A percentile compares a stretch with the other conserved stretches of the same genome.
phyloP scores from a whole-genome alignment of 2,888 invertebrate genomes.

The Yponomeuta cagnagella region DNA sequence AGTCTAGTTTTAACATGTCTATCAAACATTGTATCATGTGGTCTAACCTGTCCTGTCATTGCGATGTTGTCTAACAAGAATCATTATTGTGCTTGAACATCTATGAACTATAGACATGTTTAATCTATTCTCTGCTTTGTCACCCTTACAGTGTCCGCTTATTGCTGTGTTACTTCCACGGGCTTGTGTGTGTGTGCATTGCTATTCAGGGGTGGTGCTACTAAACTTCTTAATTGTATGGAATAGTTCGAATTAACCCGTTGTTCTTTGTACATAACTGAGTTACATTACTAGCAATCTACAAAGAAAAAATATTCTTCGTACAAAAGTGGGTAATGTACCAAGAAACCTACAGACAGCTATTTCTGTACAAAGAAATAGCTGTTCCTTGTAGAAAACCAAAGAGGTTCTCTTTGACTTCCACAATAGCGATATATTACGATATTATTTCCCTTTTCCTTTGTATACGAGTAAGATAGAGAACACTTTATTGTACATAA shows the following conservation, averaged over 20 bases:
- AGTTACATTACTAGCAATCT: too few species aligned
- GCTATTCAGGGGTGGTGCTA: neutral
- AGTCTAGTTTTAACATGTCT: constrained; percentile 14
- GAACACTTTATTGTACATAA: too few species aligned
- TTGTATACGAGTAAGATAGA: too few species aligned
- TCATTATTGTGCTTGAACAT: neutral
- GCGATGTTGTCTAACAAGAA: neutral
- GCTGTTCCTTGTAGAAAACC: too few species aligned
- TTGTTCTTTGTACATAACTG: too few species aligned
- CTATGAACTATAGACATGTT: constrained; percentile 8
- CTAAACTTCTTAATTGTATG: neutral
- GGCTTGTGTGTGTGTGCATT: neutral
- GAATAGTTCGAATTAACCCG: neutral
- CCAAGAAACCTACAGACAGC: too few species aligned
- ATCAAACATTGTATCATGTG: neutral
- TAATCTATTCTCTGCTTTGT: constrained; percentile 11
- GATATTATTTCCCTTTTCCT: too few species aligned
- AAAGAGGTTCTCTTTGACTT: too few species aligned
- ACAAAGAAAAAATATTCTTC: too few species aligned
- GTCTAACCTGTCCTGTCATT: neutral
- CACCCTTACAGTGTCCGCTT: neutral
- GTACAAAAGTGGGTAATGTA: too few species aligned
- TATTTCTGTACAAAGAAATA: too few species aligned
- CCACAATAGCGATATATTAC: too few species aligned
- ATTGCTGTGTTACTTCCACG: neutral